Base-by-base conservation (phyloP, 2,888 invertebrate genomes). In the Meteorus cinctellus region DNA sequence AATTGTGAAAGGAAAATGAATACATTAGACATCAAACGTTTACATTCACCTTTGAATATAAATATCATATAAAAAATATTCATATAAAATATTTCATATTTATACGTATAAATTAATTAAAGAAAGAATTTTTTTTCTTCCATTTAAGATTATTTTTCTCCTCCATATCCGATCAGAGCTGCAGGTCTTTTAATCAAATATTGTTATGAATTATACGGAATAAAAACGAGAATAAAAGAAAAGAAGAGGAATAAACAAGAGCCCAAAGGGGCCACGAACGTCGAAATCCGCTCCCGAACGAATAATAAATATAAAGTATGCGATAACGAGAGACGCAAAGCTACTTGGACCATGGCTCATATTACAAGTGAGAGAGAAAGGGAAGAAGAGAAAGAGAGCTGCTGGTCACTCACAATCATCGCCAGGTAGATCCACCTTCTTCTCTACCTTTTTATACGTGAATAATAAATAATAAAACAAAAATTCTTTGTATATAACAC, bases 131-230 rank as follows among this genome's bases (percentile, higher is more conserved):
- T 55, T 55, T n/a, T 48, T 48, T 48, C 4, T 55, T 8, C n/a
- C n/a, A 19, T 8, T 55, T 4, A 55, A 19, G 41, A 66, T 63
- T 31, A 19, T 55, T 55, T 55, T 8, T 55, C 14, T 48, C 19
- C 19, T 19, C 1, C 19, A 1, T n/a, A 8, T 24, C n/a, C 31
- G 55, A 69, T 51, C 55, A 69, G 29, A 55, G 76, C 78, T 74
- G 71, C 27, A 60, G 79, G 78, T 77, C 78, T 77, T 77, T 80
- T 70, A 69, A 74, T 68, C 74, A 75, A 75, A 79, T 75, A 77
- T 75, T 74, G 68, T 72, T 60, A 16, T 45, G 63, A 41, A 72
- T 41, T 59, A 55, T 55, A 31, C 34, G 31, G 19, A 48, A 48
- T 48, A 16, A n/a, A 63, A 63, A 31, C 34, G 8, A 60, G 66